A percentile compares a stretch with the other conserved stretches of the same genome.
Conservation (phyloP, 1,140 invertebrate species). For the Apis cerana region DNA sequence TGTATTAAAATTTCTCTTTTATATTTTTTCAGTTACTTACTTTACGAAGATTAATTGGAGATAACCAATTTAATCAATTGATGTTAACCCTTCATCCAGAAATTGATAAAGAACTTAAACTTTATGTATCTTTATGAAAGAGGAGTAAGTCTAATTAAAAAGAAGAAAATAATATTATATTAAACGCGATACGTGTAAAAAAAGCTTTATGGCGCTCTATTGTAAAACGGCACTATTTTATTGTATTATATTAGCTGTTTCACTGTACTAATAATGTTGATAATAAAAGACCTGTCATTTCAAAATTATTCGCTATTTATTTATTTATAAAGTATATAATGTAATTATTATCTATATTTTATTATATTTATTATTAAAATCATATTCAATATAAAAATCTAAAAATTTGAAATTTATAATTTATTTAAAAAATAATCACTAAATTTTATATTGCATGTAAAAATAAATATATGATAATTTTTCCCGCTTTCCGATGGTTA, state of each 20-base stretch:
- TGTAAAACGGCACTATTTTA: conserved; percentile 77
- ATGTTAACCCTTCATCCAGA: conserved; percentile 85
- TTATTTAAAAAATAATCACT: background rate
- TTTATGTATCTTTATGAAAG: conserved; percentile 83
- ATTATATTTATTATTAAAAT: no score
- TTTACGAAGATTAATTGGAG: conserved; percentile 85
- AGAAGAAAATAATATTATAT: conserved; percentile 52
- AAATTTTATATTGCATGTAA: background rate
- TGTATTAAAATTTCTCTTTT: background rate
- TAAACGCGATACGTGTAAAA: conserved; percentile 64
- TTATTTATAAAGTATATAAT: background rate
- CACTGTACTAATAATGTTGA: conserved; percentile 77
- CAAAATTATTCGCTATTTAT: conserved; percentile 1
- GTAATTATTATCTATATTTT: no score
- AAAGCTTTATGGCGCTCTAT: conserved; percentile 64
- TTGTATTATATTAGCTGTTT: conserved; percentile 76
- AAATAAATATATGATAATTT: background rate
- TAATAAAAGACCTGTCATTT: conserved; percentile 68
- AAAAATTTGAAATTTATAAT: background rate
- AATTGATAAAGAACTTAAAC: conserved; percentile 85
- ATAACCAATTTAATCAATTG: conserved; percentile 86
- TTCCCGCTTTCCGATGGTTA: background rate
- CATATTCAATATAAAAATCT: background rate
- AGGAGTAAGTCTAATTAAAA: conserved; percentile 31
- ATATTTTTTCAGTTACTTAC: conserved; percentile 83